Conservation (phyloP, 2,797 vertebrate species). For the Etheostoma perlongum region DNA sequence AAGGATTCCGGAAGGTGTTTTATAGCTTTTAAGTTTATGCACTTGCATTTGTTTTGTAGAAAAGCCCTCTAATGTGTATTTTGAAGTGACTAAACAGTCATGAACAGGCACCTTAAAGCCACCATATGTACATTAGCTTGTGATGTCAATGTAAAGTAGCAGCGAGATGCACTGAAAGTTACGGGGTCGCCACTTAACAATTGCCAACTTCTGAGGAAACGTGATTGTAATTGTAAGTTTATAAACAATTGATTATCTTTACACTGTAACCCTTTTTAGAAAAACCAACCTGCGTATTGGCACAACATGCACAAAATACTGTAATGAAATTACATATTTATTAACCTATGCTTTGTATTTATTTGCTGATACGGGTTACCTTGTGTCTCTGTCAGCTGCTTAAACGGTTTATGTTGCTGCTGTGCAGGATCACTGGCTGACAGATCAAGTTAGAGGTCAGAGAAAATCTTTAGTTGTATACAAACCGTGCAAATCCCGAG, state of each 20-base stretch:
- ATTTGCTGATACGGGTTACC: conserved; percentile 14
- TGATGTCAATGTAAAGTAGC: conserved; percentile 1
- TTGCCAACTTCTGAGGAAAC: neutral
- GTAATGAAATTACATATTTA: conserved; percentile 4
- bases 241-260: conserved; percentile 2
- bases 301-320: conserved; percentile 7
- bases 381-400: conserved; percentile 2
- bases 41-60: conserved; percentile 2
- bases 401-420: conserved; percentile 8
- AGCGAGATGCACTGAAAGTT: conserved; percentile 16
- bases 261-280: neutral
- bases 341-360: conserved; percentile 3
- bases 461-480: conserved; percentile 59
- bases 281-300: neutral
- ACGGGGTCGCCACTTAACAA: neutral
- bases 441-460: conserved; percentile 50
- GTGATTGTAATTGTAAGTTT: neutral
- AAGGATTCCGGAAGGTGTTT: conserved; percentile 4
- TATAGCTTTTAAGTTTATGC: conserved; percentile 10
- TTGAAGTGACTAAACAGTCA: neutral
- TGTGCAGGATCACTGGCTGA: conserved; percentile 39
- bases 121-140: neutral
- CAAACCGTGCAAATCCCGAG: conserved; percentile 39
- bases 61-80: neutral
- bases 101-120: neutral